Conservation (phyloP, 2,797 vertebrate genomes). For the Okamejei kenojei region DNA sequence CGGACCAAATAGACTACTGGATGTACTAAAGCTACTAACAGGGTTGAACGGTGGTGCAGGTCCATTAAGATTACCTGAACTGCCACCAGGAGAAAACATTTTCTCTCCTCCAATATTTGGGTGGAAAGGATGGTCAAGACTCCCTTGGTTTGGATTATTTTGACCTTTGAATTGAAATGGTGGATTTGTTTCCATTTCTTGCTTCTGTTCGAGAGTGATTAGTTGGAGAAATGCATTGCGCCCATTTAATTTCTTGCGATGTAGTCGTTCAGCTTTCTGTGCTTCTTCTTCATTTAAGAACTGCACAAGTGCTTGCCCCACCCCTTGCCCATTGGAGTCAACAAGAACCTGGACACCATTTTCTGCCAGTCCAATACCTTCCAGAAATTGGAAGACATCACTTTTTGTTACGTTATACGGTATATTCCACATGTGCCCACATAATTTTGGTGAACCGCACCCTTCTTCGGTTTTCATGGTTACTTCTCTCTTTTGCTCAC, state of each 20-base stretch:
- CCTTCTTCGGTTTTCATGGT: slow-evolving; percentile 65
- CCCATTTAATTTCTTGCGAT: slow-evolving; percentile 93
- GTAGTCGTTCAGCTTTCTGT: slow-evolving; percentile 84
- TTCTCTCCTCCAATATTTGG: slow-evolving; percentile 74
- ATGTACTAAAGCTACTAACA: slow-evolving; percentile 73
- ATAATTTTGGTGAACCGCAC: slow-evolving; percentile 63
- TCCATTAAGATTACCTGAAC: slow-evolving; percentile 72
- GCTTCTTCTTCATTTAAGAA: slow-evolving; percentile 92
- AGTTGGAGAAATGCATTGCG: slow-evolving; percentile 91
- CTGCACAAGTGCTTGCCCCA: slow-evolving; percentile 92
- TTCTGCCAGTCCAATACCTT: slow-evolving; percentile 84
- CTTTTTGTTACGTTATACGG: slow-evolving; percentile 92
- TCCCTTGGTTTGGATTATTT: slow-evolving; percentile 68
- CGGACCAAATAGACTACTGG: slow-evolving; percentile 70
- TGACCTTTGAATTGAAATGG: slow-evolving; percentile 84
- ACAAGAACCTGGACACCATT: slow-evolving; percentile 83
- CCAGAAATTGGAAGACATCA: slow-evolving; percentile 86
- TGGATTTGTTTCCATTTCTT: slow-evolving; percentile 88
- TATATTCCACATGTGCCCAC: slow-evolving; percentile 92
- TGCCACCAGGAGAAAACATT: slow-evolving; percentile 77
- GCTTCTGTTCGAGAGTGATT: slow-evolving; percentile 87
- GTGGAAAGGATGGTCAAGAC: slow-evolving; percentile 60
- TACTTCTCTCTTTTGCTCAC: slow-evolving; percentile 75
- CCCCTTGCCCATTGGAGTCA: slow-evolving; percentile 83
- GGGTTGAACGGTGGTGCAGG: slow-evolving; percentile 73